These are phyloP conservation scores for Heteractis magnifica DNA, from an alignment of 92 coral and sea anemone genomes.

Conservation along the genomic window DNA sequence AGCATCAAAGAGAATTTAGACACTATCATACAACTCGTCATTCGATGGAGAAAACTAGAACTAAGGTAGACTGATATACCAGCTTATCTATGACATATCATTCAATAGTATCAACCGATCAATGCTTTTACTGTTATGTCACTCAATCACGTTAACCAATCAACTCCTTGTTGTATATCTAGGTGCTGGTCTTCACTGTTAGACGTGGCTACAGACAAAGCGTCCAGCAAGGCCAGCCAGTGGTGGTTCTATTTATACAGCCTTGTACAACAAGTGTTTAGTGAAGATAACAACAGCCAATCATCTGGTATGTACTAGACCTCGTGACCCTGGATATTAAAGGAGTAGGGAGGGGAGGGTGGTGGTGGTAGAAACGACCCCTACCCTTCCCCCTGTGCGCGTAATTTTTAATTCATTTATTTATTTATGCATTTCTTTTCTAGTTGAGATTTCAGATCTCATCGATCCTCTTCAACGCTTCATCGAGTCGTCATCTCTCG, in stretches of 20 bases:
- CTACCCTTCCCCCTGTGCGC: not conserved
- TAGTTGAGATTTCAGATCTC: constrained; percentile 38
- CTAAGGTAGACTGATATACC: constrained; percentile 51
- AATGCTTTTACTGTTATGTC: no score
- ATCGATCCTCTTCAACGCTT: constrained; percentile 78
- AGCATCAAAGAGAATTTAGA: constrained; percentile 79
- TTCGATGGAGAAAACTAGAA: constrained; percentile 91
- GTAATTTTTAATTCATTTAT: not conserved
- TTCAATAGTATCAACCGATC: not conserved
- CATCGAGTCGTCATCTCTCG: constrained; percentile 86
- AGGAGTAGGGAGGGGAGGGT: not conserved
- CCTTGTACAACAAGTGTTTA: constrained; percentile 60
- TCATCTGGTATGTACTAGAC: constrained; percentile 1
- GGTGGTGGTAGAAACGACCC: not conserved
- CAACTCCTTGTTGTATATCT: not conserved
- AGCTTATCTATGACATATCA: not conserved
- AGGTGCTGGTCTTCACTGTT: constrained; percentile 94
- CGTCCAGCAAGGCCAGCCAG: constrained; percentile 68
- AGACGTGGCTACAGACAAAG: constrained; percentile 73
- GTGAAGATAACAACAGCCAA: not conserved
- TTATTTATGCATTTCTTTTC: not conserved
- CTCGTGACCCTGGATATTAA: not conserved
- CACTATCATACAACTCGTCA: constrained; percentile 66
- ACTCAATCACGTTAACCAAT: not conserved
- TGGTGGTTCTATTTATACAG: constrained; percentile 93